Percentiles rank a stretch among this genome's conserved stretches.
Conservation (phyloP, 2,113 vertebrate genomes). For the Theristicus caerulescens region DNA sequence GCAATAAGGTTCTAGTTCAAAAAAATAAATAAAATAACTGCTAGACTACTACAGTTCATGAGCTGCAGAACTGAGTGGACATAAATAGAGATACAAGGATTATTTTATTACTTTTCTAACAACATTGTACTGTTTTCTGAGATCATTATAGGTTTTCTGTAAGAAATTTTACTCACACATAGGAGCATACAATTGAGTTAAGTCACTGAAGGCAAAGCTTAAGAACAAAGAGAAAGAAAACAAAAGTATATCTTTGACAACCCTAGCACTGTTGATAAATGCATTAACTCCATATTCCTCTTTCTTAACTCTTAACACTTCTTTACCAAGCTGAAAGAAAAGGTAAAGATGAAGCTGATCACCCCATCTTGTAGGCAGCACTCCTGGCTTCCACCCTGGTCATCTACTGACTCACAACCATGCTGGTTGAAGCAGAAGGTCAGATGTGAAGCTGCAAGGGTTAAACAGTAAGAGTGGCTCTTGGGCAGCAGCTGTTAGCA, state of each 20-base stretch:
- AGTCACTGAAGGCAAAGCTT: background rate
- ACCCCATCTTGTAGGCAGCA: background rate
- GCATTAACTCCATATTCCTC: background rate
- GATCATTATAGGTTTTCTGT: background rate
- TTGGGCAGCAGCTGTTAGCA: background rate
- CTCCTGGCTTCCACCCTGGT: background rate
- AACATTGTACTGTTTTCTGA: background rate
- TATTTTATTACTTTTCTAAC: background rate
- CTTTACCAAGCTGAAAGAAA: background rate
- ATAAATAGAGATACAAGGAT: background rate
- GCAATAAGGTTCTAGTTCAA: background rate
- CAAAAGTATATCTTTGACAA: background rate
- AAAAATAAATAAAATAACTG: background rate
- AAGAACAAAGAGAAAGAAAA: background rate
- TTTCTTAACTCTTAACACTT: background rate
- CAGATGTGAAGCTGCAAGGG: background rate
- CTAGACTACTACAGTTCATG: background rate
- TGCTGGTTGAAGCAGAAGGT: background rate
- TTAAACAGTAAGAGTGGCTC: background rate
- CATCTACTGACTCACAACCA: background rate
- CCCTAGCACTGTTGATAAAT: background rate
- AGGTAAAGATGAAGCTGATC: background rate
- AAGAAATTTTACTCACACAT: background rate
- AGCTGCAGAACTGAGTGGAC: background rate
- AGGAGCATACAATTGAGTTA: background rate